phyloP scores from a whole-genome alignment of 2,797 vertebrate species.

The Rhinella marina region DNA sequence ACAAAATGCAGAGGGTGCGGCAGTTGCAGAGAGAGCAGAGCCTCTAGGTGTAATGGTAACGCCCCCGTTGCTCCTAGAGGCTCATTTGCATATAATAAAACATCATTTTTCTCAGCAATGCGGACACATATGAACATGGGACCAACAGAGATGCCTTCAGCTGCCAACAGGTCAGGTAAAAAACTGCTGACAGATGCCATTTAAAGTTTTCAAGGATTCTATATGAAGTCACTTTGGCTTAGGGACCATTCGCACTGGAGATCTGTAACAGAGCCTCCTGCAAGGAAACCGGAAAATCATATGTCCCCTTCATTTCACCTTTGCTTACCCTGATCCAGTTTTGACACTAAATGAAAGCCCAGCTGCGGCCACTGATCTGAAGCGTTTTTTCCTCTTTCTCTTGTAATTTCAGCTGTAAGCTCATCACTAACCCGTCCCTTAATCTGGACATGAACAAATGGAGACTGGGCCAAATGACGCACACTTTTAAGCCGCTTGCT shows the following conservation, averaged over 20 bases:
- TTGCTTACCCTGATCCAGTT: constrained; percentile 56
- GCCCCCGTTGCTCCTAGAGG: no score
- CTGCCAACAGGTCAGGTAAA: no score
- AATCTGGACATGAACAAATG: constrained; percentile 74
- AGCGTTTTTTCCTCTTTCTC: constrained; percentile 64
- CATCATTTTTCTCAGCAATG: no score
- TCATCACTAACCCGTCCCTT: constrained; percentile 71
- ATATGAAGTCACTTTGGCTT: not conserved
- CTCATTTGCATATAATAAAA: no score
- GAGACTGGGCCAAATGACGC: constrained; percentile 74
- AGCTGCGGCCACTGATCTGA: constrained; percentile 67
- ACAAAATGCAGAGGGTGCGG: no score
- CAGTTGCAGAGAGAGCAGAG: no score
- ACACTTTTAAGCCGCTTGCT: constrained; percentile 71
- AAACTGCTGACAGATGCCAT: no score
- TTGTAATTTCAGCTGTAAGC: constrained; percentile 73
- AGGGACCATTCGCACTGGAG: not conserved
- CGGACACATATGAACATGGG: no score
- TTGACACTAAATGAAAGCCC: constrained; percentile 66
- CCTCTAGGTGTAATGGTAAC: no score
- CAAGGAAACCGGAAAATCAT: not conserved
- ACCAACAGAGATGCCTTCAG: no score
- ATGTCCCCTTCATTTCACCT: constrained; percentile 47
- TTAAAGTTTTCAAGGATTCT: no score
- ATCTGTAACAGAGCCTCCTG: not conserved